A percentile compares a stretch with the other conserved stretches of the same genome.
These are phyloP conservation scores for Agrotis clavis DNA, from an alignment of 2,888 invertebrate genomes.

Conservation along the genomic window DNA sequence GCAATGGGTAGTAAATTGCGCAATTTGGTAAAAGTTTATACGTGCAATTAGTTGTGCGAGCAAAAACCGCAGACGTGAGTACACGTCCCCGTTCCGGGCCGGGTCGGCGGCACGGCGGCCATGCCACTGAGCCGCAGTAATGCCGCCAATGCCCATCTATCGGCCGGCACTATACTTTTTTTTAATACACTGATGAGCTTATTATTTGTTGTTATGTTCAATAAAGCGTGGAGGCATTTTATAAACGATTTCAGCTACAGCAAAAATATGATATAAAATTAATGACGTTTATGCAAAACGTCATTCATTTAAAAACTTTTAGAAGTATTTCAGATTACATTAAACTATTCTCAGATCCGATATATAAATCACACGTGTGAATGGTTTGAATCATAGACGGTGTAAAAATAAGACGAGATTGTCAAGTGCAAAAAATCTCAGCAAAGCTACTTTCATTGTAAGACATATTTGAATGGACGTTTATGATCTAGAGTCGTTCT, in stretches of 20 bases:
- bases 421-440: slow-evolving; percentile 49
- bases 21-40: slow-evolving; percentile 84
- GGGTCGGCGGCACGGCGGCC: slow-evolving; percentile 39
- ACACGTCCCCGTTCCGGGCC: slow-evolving; percentile 67
- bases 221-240: slow-evolving; percentile 50
- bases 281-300: not conserved
- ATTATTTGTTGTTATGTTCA: slow-evolving; percentile 57
- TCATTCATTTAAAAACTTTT: too few species aligned
- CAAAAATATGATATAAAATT: slow-evolving; percentile 27
- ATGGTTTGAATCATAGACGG: slow-evolving; percentile 36
- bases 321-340: too few species aligned
- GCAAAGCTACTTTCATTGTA: slow-evolving; percentile 61
- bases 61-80: slow-evolving; percentile 81
- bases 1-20: slow-evolving; percentile 76
- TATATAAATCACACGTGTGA: slow-evolving; percentile 38
- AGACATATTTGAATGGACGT: slow-evolving; percentile 56
- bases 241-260: slow-evolving; percentile 27
- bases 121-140: slow-evolving; percentile 77
- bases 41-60: slow-evolving; percentile 76
- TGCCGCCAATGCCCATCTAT: slow-evolving; percentile 76
- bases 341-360: slow-evolving; percentile 1
- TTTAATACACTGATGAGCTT: slow-evolving; percentile 61
- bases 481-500: slow-evolving; percentile 63
- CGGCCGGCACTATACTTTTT: slow-evolving; percentile 71
- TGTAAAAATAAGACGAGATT: slow-evolving; percentile 41